Base-by-base conservation (phyloP, 2,888 invertebrate genomes). In the Mythimna loreyi region DNA sequence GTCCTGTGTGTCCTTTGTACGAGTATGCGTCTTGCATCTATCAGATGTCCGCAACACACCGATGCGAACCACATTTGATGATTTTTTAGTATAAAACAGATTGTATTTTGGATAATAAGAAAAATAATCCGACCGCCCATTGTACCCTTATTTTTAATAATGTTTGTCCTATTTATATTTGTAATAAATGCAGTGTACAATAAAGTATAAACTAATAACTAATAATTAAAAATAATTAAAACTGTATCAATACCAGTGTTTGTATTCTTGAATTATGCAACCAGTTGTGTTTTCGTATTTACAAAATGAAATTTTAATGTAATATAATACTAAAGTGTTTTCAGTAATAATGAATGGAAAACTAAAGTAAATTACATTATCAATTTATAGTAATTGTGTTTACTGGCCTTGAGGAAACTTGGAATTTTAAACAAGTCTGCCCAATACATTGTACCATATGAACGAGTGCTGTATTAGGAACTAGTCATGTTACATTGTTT, bases 361-460 rank as follows among this genome's bases (percentile, higher is more conserved):
- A 40, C 47, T 53, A 28, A 45, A 67, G 59, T 23, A 25, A 61
- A 69, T n/a, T 68, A 66, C 25, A 49, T 53, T 55, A 47, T 55
- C 30, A 47, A 16, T 19, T 43, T 45, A 53, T n/a, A 13, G 21
- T 33, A 23, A 61, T 61, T 40, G 47, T 49, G 40, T 33, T 43
- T 25, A 19, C 19, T 30, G 19, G 30, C 47, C 40, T 47, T 70
- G 45, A 47, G 21, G 28, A 19, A 23, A 68, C 61, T 47, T 23
- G 25, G 16, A 60, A 28, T 60, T 33, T n/a, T 59, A 49, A 64
- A 40, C 16, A 4, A 40, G 40, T 16, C 40, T 40, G 40, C 40
- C 16, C 16, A 16, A 1, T 5, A 16, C 40, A 16, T 11, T 3
- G 16, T 40, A 16, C 0, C 11, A 40, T 16, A 16, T 11, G 5